These are phyloP conservation scores for Hypomecis atomaria DNA, from an alignment of 2,888 invertebrate genomes.

Conservation along the genomic window DNA sequence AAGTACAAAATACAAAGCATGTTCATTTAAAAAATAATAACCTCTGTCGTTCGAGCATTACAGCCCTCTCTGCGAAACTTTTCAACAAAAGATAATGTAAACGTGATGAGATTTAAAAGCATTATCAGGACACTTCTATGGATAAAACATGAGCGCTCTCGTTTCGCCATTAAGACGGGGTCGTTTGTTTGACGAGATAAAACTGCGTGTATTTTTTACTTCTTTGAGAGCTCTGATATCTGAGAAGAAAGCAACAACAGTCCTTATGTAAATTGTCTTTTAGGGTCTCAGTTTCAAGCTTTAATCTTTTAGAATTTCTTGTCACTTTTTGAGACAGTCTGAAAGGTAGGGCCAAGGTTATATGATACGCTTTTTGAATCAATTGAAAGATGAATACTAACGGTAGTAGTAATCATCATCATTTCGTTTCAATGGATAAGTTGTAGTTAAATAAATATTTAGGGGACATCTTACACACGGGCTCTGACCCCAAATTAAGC, in stretches of 20 bases:
- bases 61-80: slow-evolving; percentile 11
- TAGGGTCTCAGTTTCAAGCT: not conserved
- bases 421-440: too few relatives aligned
- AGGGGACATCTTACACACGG: too few relatives aligned
- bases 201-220: slow-evolving; percentile 9
- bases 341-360: too few relatives aligned
- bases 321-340: too few relatives aligned
- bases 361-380: too few relatives aligned
- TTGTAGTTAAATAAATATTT: too few relatives aligned
- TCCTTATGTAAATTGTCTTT: slow-evolving; percentile 6
- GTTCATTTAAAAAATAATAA: not conserved
- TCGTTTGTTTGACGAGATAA: slow-evolving; percentile 19
- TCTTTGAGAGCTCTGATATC: slow-evolving; percentile 11
- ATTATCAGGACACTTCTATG: slow-evolving; percentile 18
- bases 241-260: not conserved
- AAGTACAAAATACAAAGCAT: too few relatives aligned
- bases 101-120: slow-evolving; percentile 32
- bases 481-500: too few relatives aligned
- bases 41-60: not conserved
- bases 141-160: slow-evolving; percentile 24
- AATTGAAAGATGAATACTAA: too few relatives aligned
- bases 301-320: not conserved
- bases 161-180: slow-evolving; percentile 18
- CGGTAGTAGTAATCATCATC: too few relatives aligned
- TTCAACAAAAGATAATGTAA: slow-evolving; percentile 24